A percentile compares a stretch with the other conserved stretches of the same genome.
Conservation (phyloP, 92 coral and sea anemone species). For the Zoanthus solanderi region DNA sequence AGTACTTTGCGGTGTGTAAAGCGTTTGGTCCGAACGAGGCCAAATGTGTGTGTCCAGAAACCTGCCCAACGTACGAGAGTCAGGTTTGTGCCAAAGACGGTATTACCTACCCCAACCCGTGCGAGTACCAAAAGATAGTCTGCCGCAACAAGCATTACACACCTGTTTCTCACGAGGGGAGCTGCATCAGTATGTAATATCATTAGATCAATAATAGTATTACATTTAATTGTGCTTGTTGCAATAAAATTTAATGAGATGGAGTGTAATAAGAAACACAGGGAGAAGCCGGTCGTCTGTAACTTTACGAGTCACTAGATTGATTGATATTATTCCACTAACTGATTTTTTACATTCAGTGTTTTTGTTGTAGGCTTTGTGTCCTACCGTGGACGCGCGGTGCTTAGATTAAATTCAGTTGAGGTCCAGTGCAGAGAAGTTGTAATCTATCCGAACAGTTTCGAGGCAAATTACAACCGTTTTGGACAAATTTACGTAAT, state of each 20-base stretch:
- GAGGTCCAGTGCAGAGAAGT: conserved; percentile 71
- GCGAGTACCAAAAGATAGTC: conserved; percentile 58
- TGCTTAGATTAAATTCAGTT: conserved; percentile 57
- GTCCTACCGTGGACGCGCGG: conserved; percentile 77
- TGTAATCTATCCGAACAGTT: conserved; percentile 23
- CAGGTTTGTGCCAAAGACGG: conserved; percentile 66
- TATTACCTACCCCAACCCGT: conserved; percentile 60
- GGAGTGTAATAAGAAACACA: too few relatives aligned
- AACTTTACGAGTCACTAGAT: too few relatives aligned
- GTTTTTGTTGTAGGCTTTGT: conserved; percentile 59
- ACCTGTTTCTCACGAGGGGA: conserved; percentile 57
- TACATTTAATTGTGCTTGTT: too few relatives aligned
- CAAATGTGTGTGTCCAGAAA: conserved; percentile 62
- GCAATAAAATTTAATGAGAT: too few relatives aligned
- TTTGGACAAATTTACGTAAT: conserved; percentile 61
- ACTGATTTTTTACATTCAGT: background rate
- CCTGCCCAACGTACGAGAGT: conserved; percentile 48
- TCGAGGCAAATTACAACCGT: conserved; percentile 16
- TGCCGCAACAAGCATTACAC: conserved; percentile 43
- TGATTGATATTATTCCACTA: too few relatives aligned
- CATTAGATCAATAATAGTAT: background rate
- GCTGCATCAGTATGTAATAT: conserved; percentile 70
- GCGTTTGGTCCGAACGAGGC: conserved; percentile 46
- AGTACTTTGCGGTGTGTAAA: conserved; percentile 54
- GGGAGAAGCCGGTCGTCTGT: too few relatives aligned